Evolutionary conservation across 2,888 invertebrate genomes (phyloP).

Genomic region (Nymphalis c-album): DNA sequence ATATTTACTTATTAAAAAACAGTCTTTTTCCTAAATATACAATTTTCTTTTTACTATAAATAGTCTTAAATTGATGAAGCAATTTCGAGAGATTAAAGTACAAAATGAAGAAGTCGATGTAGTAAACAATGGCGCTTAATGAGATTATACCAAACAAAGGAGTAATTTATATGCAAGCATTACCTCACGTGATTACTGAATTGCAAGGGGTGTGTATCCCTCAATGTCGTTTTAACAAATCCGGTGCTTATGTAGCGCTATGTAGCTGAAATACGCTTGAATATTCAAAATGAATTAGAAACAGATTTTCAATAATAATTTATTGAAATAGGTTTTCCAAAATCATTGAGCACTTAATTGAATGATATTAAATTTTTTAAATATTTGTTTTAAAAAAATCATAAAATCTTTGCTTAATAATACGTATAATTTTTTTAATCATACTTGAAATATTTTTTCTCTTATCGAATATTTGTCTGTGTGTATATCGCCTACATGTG

Average conservation of each 20-base stretch:
- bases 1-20: neutral
- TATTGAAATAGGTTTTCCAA: too few species aligned
- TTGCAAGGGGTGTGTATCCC: conserved; percentile 57
- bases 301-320: neutral
- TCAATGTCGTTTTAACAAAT: conserved; percentile 43
- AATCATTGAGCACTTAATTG: too few species aligned
- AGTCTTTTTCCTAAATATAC: neutral
- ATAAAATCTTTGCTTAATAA: too few species aligned
- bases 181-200: conserved; percentile 75
- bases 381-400: too few species aligned
- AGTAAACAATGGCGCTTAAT: conserved; percentile 61
- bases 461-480: too few species aligned
- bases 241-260: conserved; percentile 24
- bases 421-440: too few species aligned
- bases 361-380: too few species aligned
- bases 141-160: conserved; percentile 65
- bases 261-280: neutral
- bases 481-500: too few species aligned
- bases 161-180: conserved; percentile 76
- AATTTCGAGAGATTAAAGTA: neutral
- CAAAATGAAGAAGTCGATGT: conserved; percentile 24
- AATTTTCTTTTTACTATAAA: neutral
- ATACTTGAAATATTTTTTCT: too few species aligned
- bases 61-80: neutral
- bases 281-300: neutral